Conservation (phyloP, 2,888 invertebrate species). For the Mesopsocus fuscifrons region DNA sequence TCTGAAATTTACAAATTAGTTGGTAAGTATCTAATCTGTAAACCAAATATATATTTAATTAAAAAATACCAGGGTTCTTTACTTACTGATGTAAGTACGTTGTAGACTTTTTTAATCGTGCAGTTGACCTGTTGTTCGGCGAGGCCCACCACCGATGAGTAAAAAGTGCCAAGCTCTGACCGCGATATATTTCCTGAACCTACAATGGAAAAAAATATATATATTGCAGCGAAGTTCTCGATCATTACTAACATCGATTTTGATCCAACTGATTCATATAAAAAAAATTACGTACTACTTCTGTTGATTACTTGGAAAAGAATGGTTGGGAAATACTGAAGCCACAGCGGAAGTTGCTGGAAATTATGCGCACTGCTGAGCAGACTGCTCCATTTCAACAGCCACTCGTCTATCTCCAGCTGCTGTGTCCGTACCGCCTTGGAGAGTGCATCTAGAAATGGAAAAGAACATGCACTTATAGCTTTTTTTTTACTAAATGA, state of each 20-base stretch:
- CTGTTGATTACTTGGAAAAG: conserved; percentile 49
- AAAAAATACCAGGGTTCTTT: conserved; percentile 1
- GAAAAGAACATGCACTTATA: not conserved
- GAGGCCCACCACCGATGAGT: conserved; percentile 47
- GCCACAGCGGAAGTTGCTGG: conserved; percentile 47
- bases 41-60: conserved; percentile 3
- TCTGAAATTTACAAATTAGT: conserved; percentile 30
- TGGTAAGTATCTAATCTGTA: conserved; percentile 11
- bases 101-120: conserved; percentile 45
- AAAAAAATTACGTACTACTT: conserved; percentile 39
- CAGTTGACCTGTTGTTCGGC: conserved; percentile 39
- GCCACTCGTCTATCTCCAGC: conserved; percentile 43
- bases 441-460: not conserved
- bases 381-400: conserved; percentile 44
- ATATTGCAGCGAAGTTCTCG: too few relatives aligned
- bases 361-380: conserved; percentile 31
- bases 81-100: conserved; percentile 54
- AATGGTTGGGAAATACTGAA: conserved; percentile 53
- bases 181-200: conserved; percentile 46
- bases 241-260: too few relatives aligned
- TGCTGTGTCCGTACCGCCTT: not conserved
- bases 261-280: too few relatives aligned
- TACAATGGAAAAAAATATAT: conserved; percentile 22
- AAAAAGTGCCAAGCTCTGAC: conserved; percentile 45
- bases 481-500: not conserved